Conservation (phyloP, 2,797 vertebrate genomes). For the Falco columbarius region DNA sequence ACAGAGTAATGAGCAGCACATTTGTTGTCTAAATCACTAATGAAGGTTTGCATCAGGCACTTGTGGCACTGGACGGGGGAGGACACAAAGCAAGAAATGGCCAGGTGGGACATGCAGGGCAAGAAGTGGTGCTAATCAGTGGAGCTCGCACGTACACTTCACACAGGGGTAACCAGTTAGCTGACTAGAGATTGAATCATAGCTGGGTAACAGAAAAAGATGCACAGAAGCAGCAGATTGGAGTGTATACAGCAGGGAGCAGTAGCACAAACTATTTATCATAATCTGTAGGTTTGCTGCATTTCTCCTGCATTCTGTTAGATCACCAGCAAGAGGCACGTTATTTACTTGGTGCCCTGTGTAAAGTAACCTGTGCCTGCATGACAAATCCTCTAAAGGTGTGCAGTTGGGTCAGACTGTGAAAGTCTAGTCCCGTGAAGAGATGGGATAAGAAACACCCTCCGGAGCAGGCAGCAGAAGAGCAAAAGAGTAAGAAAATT, state of each 20-base stretch:
- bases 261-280: background rate
- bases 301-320: background rate
- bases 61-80: background rate
- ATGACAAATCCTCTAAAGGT: background rate
- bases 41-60: background rate
- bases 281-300: background rate
- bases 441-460: background rate
- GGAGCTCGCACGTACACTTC: background rate
- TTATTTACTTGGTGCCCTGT: background rate
- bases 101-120: background rate
- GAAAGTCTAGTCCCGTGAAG: background rate
- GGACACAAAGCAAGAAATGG: background rate
- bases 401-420: background rate
- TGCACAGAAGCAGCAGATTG: background rate
- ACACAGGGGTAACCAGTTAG: background rate
- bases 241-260: background rate
- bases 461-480: background rate
- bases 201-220: accelerated
- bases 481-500: background rate
- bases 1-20: background rate
- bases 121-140: background rate
- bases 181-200: background rate
- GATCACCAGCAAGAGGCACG: background rate
- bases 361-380: background rate
- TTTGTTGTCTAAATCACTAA: background rate